These are phyloP conservation scores for Tragopan temminckii DNA, from an alignment of 2,797 vertebrate species.

Conservation along the genomic window DNA sequence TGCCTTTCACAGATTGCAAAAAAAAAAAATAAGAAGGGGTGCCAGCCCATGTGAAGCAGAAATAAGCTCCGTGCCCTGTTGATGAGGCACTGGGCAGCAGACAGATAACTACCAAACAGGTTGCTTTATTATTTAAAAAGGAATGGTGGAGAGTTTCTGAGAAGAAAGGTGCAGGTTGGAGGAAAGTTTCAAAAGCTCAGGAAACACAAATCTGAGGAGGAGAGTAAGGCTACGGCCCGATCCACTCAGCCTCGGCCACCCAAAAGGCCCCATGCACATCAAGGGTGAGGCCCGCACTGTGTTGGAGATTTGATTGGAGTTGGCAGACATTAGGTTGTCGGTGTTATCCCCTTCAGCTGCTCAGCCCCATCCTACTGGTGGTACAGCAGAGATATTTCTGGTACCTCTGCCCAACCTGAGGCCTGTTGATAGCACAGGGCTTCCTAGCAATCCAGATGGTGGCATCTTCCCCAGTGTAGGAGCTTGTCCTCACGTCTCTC, in stretches of 20 bases:
- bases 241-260: background rate
- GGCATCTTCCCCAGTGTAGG: background rate
- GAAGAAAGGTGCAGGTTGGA: background rate
- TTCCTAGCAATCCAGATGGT: background rate
- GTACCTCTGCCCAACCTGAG: background rate
- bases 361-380: background rate
- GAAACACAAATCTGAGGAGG: background rate
- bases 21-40: background rate
- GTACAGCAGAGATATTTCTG: accelerated
- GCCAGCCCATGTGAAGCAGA: background rate
- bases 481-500: accelerated
- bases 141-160: background rate
- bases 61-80: background rate
- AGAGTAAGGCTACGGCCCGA: background rate
- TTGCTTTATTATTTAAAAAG: slow-evolving; percentile 4
- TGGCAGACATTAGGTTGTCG: background rate
- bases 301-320: accelerated
- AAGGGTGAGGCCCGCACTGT: background rate
- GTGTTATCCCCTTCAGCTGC: background rate
- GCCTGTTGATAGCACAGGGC: background rate
- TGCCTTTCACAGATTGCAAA: slow-evolving; percentile 22
- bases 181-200: background rate
- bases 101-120: slow-evolving; percentile 4
- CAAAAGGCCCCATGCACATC: background rate
- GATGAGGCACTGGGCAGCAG: background rate